Evolutionary conservation across 2,888 invertebrate genomes (phyloP).

Genomic region (Ditylenchus weischeri): DNA sequence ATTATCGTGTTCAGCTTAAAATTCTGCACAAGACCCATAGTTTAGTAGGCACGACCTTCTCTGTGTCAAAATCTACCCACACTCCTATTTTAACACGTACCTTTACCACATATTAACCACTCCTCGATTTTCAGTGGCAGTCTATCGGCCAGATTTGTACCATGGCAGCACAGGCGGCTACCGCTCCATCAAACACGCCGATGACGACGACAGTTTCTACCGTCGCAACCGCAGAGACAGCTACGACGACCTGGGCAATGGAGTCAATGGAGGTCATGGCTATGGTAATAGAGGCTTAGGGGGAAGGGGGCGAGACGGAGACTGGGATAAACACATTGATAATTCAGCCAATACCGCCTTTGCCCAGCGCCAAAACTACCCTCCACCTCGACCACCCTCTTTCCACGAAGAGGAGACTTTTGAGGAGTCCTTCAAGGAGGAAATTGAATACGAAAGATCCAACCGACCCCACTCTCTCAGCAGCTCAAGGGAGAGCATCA

Average conservation of each 20-base stretch:
- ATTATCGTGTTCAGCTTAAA: no score
- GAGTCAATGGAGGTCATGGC: slow-evolving; percentile 15
- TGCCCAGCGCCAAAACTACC: slow-evolving; percentile 14
- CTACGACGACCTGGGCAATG: slow-evolving; percentile 21
- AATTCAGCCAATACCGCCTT: slow-evolving; percentile 20
- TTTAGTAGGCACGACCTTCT: no score
- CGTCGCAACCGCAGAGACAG: slow-evolving; percentile 16
- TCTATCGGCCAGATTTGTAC: slow-evolving; percentile 25
- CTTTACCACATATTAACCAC: not conserved
- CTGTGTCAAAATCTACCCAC: not conserved
- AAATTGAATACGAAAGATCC: slow-evolving; percentile 45
- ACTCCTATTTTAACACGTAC: no score
- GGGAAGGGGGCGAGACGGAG: slow-evolving; percentile 14
- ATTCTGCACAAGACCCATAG: no score
- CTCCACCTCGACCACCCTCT: slow-evolving; percentile 34
- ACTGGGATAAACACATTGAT: not conserved
- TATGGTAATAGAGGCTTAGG: slow-evolving; percentile 45
- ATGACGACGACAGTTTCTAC: slow-evolving; percentile 39
- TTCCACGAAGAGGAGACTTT: slow-evolving; percentile 51
- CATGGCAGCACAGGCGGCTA: slow-evolving; percentile 28
- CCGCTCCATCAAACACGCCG: slow-evolving; percentile 33
- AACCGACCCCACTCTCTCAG: slow-evolving; percentile 17
- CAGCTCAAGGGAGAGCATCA: not conserved
- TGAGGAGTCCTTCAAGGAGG: slow-evolving; percentile 55
- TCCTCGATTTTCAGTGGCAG: slow-evolving; percentile 19